Evolutionary conservation across 2,797 vertebrate genomes (phyloP).

Genomic region (Enteromius afrohamiltoni): DNA sequence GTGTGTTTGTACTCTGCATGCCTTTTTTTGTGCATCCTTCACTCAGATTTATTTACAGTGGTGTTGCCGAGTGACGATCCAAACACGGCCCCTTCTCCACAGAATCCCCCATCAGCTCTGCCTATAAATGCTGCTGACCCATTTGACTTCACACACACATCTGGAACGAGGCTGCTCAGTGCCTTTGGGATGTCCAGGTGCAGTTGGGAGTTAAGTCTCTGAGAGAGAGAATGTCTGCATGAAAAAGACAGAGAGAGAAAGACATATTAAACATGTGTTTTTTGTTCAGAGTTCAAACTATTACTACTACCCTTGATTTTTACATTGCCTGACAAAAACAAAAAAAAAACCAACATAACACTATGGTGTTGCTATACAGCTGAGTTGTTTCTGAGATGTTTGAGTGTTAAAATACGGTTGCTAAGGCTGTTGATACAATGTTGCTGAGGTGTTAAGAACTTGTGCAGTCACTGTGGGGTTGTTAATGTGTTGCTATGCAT

Average conservation of each 20-base stretch:
- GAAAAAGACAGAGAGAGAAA: background rate
- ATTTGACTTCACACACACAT: constrained; percentile 60
- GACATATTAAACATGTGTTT: constrained; percentile 22
- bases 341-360: background rate
- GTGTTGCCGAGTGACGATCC: constrained; percentile 48
- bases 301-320: background rate
- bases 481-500: too few species aligned
- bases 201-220: constrained; percentile 59
- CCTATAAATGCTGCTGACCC: constrained; percentile 55
- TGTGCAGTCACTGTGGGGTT: background rate
- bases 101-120: constrained; percentile 37
- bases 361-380: background rate
- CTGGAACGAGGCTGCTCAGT: constrained; percentile 54
- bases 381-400: background rate
- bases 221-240: constrained; percentile 9
- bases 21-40: constrained; percentile 33
- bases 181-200: constrained; percentile 69
- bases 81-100: constrained; percentile 51
- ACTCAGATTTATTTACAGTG: constrained; percentile 50
- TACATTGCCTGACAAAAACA: background rate
- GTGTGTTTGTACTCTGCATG: constrained; percentile 41
- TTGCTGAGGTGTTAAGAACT: background rate
- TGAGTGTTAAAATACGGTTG: too few species aligned
- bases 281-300: constrained; percentile 12
- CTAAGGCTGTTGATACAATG: background rate